Evolutionary conservation across 2,797 vertebrate species (phyloP).

Genomic region (Amblyraja radiata): DNA sequence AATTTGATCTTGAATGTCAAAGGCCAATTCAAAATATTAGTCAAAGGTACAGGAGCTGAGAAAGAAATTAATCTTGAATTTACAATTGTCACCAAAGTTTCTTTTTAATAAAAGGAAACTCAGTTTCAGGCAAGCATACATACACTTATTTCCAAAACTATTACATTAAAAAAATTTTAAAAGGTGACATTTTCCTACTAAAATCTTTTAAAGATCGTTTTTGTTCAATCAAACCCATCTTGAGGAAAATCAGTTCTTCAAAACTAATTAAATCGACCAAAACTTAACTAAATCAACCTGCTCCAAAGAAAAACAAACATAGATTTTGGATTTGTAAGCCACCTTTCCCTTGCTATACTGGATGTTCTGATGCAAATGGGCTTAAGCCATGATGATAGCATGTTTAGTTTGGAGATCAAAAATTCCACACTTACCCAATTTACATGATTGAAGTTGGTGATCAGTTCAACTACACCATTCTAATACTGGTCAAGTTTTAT

Average conservation of each 20-base stretch:
- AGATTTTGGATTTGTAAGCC: background rate
- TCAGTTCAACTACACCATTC: background rate
- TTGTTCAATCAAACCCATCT: background rate
- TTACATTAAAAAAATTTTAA: background rate
- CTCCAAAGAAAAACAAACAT: background rate
- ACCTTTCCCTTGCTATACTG: background rate
- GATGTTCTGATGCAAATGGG: background rate
- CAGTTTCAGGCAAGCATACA: background rate
- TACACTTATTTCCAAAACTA: conserved; percentile 7
- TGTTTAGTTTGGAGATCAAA: background rate
- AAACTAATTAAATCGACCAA: background rate
- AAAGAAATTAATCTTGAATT: background rate
- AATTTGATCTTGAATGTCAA: background rate
- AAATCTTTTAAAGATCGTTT: background rate
- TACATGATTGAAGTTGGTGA: background rate
- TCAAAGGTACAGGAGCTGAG: background rate
- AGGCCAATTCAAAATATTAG: background rate
- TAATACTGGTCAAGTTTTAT: background rate
- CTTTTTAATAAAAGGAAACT: background rate
- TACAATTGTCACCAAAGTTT: background rate
- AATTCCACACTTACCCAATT: background rate
- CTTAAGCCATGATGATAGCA: background rate
- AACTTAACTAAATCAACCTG: background rate
- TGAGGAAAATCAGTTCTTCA: background rate
- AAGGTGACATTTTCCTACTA: background rate